phyloP scores from a whole-genome alignment of 2,888 invertebrate species.

The Sinelater perroti region DNA sequence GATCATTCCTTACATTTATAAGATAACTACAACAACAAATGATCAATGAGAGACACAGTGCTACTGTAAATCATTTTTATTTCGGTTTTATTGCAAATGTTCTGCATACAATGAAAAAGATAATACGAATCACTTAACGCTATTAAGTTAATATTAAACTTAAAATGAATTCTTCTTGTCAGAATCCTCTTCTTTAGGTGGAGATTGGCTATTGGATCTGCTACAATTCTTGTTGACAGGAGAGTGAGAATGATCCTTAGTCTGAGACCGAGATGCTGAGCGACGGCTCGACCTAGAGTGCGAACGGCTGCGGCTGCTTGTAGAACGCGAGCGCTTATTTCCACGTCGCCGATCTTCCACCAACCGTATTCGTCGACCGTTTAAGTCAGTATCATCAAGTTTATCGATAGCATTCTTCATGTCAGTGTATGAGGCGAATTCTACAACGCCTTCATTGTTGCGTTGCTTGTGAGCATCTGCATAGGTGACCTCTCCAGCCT shows the following conservation, averaged over 20 bases:
- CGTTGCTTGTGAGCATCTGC: constrained; percentile 96
- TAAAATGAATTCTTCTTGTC: background rate
- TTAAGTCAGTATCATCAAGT: constrained; percentile 93
- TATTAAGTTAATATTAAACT: no score
- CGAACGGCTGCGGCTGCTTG: constrained; percentile 75
- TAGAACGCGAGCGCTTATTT: constrained; percentile 78
- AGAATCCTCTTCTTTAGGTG: background rate
- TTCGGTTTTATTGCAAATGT: no score
- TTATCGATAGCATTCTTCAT: constrained; percentile 96
- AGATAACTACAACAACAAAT: no score
- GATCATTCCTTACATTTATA: no score
- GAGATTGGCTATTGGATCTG: background rate
- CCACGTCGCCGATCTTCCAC: constrained; percentile 83
- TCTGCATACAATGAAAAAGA: no score
- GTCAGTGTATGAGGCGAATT: constrained; percentile 93
- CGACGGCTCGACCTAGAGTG: constrained; percentile 72
- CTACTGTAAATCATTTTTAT: no score
- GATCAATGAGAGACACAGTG: no score
- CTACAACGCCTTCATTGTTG: constrained; percentile 94
- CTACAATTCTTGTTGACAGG: background rate
- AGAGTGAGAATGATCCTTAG: background rate
- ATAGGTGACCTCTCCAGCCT: constrained; percentile 98
- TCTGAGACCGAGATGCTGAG: constrained; percentile 68
- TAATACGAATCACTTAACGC: no score
- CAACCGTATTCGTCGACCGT: constrained; percentile 90